phyloP scores from a whole-genome alignment of 2,797 vertebrate species.

The Cirrhinus mrigala region DNA sequence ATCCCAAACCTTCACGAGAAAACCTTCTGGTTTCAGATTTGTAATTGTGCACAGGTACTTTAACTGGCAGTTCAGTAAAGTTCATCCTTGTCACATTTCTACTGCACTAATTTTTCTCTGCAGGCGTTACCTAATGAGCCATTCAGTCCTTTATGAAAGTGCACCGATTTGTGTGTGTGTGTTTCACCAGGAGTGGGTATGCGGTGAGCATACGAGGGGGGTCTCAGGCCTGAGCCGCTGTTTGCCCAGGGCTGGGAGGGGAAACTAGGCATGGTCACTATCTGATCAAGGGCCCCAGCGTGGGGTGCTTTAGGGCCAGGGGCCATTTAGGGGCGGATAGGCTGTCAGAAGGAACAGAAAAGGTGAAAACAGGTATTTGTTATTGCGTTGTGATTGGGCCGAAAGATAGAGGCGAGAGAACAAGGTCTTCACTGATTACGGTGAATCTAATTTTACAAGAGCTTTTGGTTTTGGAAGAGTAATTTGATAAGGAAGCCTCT shows the following conservation, averaged over 20 bases:
- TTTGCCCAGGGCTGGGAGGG: slow-evolving; percentile 62
- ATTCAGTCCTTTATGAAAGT: slow-evolving; percentile 65
- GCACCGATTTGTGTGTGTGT: slow-evolving; percentile 61
- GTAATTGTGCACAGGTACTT: not conserved
- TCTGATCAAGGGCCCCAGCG: slow-evolving; percentile 65
- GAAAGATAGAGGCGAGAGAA: slow-evolving; percentile 73
- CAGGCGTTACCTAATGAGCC: slow-evolving; percentile 64
- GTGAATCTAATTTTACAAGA: slow-evolving; percentile 68
- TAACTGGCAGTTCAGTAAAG: not conserved
- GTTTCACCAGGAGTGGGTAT: slow-evolving; percentile 59
- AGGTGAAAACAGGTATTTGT: slow-evolving; percentile 79
- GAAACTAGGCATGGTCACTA: slow-evolving; percentile 64
- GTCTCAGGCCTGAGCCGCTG: slow-evolving; percentile 52
- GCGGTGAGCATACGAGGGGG: slow-evolving; percentile 2
- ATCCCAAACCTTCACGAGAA: not conserved
- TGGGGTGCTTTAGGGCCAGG: slow-evolving; percentile 2
- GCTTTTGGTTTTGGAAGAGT: slow-evolving; percentile 66
- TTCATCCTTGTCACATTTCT: slow-evolving; percentile 13
- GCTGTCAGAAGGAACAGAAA: slow-evolving; percentile 72
- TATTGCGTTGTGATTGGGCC: slow-evolving; percentile 71
- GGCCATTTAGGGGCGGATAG: slow-evolving; percentile 52
- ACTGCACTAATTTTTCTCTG: slow-evolving; percentile 43
- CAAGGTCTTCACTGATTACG: slow-evolving; percentile 69
- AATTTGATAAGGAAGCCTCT: slow-evolving; percentile 68
- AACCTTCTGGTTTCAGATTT: not conserved